Evolutionary conservation across 2,113 vertebrate species (phyloP).

Genomic region (Megalops atlanticus): DNA sequence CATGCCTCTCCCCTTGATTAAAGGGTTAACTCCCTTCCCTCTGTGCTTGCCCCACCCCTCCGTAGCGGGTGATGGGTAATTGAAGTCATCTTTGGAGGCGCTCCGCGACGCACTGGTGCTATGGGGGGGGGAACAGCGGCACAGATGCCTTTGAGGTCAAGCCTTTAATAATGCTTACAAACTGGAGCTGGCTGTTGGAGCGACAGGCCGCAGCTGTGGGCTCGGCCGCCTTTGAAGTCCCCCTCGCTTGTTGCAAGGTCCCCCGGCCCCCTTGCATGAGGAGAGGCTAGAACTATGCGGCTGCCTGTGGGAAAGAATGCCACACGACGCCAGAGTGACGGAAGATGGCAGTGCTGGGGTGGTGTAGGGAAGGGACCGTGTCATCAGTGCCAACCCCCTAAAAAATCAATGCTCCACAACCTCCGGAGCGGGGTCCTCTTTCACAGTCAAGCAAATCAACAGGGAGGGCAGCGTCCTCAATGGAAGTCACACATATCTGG

Average conservation of each 20-base stretch:
- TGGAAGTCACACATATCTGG: neutral
- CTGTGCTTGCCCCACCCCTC: slow-evolving; percentile 31
- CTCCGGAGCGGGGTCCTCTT: neutral
- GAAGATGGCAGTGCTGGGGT: slow-evolving; percentile 53
- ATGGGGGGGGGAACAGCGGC: slow-evolving; percentile 68
- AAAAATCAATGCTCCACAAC: too few species aligned
- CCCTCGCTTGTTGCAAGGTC: slow-evolving; percentile 72
- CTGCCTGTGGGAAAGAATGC: slow-evolving; percentile 85
- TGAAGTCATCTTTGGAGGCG: slow-evolving; percentile 66
- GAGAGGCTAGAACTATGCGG: slow-evolving; percentile 81
- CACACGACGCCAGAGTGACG: slow-evolving; percentile 80
- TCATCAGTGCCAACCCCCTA: too few species aligned
- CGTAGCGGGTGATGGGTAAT: slow-evolving; percentile 62
- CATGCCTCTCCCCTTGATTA: neutral
- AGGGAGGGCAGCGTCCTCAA: too few species aligned
- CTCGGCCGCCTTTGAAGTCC: slow-evolving; percentile 76
- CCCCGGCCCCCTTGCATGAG: slow-evolving; percentile 75
- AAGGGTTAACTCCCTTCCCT: slow-evolving; percentile 24
- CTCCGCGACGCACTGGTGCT: slow-evolving; percentile 43
- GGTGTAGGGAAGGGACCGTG: slow-evolving; percentile 52
- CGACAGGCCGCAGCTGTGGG: slow-evolving; percentile 82
- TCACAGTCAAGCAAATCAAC: neutral
- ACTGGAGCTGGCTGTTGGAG: slow-evolving; percentile 77
- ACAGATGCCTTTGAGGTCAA: slow-evolving; percentile 81
- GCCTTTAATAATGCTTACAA: slow-evolving; percentile 88